Evolutionary conservation across 2,888 invertebrate species (phyloP).

Genomic region (Diadegma fenestrale): DNA sequence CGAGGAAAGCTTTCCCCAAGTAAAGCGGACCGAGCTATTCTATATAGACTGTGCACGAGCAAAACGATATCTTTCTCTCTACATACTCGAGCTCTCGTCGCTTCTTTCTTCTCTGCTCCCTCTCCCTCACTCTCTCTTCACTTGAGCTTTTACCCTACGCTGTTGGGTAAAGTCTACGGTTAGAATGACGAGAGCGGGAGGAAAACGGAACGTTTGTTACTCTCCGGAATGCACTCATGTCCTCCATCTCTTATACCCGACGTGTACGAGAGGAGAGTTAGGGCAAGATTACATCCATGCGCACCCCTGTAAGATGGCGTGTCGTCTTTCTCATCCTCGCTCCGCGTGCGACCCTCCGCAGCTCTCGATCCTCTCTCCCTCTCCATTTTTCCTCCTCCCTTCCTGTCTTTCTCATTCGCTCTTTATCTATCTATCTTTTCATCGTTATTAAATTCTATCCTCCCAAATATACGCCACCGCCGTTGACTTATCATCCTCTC

Average conservation of each 20-base stretch:
- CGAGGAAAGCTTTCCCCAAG: conserved; percentile 40
- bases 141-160: conserved; percentile 30
- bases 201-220: conserved; percentile 80
- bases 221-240: conserved; percentile 80
- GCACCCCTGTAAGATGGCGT: conserved; percentile 58
- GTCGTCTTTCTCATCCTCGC: conserved; percentile 53
- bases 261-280: conserved; percentile 82
- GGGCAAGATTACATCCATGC: conserved; percentile 83
- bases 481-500: conserved; percentile 71
- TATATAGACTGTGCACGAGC: conserved; percentile 11
- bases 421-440: conserved; percentile 52
- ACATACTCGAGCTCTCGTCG: neutral
- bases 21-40: conserved; percentile 25
- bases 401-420: conserved; percentile 14
- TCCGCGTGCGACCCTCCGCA: conserved; percentile 27
- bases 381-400: conserved; percentile 46
- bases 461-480: conserved; percentile 67
- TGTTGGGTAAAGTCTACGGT: conserved; percentile 50
- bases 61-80: conserved; percentile 5
- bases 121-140: neutral
- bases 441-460: conserved; percentile 73
- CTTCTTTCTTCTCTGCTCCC: neutral
- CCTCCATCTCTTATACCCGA: conserved; percentile 67
- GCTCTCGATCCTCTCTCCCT: conserved; percentile 39
- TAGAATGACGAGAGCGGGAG: conserved; percentile 55